Evolutionary conservation across 2,797 vertebrate species (phyloP).

Genomic region (Cyclura pinguis): DNA sequence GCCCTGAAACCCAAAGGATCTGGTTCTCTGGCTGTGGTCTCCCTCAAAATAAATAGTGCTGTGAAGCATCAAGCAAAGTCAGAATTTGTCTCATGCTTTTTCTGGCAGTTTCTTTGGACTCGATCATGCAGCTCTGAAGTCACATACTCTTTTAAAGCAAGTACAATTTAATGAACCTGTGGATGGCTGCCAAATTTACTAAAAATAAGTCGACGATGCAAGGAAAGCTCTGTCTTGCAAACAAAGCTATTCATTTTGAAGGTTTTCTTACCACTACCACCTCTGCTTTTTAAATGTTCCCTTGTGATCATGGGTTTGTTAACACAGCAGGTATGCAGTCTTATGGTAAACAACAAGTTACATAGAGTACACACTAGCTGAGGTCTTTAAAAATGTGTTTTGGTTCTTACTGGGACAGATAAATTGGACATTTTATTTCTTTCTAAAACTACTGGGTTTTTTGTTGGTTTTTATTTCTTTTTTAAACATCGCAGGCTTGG

Average conservation of each 20-base stretch:
- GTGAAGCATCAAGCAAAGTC: background rate
- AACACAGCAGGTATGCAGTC: background rate
- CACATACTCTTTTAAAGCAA: background rate
- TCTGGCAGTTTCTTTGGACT: conserved; percentile 5
- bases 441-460: background rate
- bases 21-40: background rate
- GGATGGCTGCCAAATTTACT: conserved; percentile 7
- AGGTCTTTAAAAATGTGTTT: background rate
- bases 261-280: background rate
- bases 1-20: background rate
- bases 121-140: conserved; percentile 5
- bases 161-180: background rate
- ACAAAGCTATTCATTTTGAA: conserved; percentile 2
- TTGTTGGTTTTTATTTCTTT: background rate
- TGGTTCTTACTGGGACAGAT: background rate
- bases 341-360: background rate
- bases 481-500: background rate
- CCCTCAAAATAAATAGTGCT: conserved; percentile 16
- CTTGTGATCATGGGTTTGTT: background rate
- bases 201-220: conserved; percentile 1
- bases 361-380: background rate
- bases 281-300: conserved; percentile 1
- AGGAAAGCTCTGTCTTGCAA: background rate
- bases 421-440: background rate
- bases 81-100: background rate